Evolutionary conservation across 92 coral and sea anemone genomes (phyloP).

Genomic region (Scolanthus callimorphus): DNA sequence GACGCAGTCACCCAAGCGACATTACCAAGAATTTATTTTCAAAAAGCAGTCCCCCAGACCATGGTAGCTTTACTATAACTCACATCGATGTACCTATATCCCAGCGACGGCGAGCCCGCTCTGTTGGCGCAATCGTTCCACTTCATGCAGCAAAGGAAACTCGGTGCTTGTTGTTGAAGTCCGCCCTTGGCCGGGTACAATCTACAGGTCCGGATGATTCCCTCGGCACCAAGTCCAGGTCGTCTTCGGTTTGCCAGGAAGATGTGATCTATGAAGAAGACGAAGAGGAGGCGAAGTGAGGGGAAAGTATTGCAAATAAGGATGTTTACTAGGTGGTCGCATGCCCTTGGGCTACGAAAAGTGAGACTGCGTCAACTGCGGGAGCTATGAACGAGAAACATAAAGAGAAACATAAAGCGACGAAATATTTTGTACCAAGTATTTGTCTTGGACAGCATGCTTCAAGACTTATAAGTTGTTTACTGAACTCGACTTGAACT

Average conservation of each 20-base stretch:
- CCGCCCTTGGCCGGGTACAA: not conserved
- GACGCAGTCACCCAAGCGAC: constrained; percentile 15
- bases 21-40: not conserved
- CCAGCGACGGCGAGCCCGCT: constrained; percentile 1
- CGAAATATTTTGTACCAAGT: too few species aligned
- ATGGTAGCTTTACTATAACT: constrained; percentile 23
- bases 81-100: constrained; percentile 14
- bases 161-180: not conserved
- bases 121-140: constrained; percentile 4
- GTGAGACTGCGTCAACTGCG: too few species aligned
- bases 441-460: too few species aligned
- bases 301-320: not conserved
- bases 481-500: too few species aligned
- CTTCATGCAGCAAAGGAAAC: not conserved
- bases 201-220: constrained; percentile 2
- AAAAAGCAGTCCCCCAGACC: constrained; percentile 1
- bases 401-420: too few species aligned
- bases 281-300: constrained; percentile 1
- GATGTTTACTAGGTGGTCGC: too few species aligned
- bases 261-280: constrained; percentile 21
- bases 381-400: too few species aligned
- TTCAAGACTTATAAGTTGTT: too few species aligned
- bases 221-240: constrained; percentile 13
- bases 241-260: constrained; percentile 19
- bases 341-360: too few species aligned